Evolutionary conservation across 2,888 invertebrate species (phyloP).

Genomic region (Axea sp.): DNA sequence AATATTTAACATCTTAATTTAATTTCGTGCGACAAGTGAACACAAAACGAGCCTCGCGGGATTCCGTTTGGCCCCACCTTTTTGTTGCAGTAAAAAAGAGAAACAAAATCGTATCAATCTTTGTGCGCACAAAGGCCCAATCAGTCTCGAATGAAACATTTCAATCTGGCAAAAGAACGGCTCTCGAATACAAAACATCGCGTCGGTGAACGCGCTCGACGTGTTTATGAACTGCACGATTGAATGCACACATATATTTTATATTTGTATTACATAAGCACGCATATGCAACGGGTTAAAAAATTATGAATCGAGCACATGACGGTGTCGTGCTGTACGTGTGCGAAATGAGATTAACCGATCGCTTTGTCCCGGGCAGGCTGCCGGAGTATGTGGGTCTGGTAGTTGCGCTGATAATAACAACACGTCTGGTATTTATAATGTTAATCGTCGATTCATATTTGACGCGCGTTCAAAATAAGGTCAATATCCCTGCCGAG

Average conservation of each 20-base stretch:
- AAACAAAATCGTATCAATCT: background rate
- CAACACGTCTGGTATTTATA: conserved; percentile 19
- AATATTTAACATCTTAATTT: too few relatives aligned
- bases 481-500: conserved; percentile 36
- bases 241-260: conserved; percentile 7
- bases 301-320: conserved; percentile 25
- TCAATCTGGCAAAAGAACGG: background rate
- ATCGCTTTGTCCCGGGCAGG: conserved; percentile 21
- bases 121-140: too few relatives aligned
- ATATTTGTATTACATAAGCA: conserved; percentile 23
- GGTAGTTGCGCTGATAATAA: conserved; percentile 13
- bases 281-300: conserved; percentile 4
- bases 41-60: background rate
- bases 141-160: too few relatives aligned
- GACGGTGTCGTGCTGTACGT: conserved; percentile 15
- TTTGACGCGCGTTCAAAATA: conserved; percentile 33
- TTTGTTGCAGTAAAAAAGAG: background rate
- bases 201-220: background rate
- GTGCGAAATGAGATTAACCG: conserved; percentile 16
- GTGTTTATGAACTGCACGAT: conserved; percentile 12
- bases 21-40: too few relatives aligned
- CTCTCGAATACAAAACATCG: conserved; percentile 4
- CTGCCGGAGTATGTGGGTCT: conserved; percentile 8
- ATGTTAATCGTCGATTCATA: conserved; percentile 17
- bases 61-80: background rate